Percentiles rank a stretch among this genome's conserved stretches.
Evolutionary conservation across 2,797 vertebrate species (phyloP).

Genomic region (Basileuterus tristriatus): DNA sequence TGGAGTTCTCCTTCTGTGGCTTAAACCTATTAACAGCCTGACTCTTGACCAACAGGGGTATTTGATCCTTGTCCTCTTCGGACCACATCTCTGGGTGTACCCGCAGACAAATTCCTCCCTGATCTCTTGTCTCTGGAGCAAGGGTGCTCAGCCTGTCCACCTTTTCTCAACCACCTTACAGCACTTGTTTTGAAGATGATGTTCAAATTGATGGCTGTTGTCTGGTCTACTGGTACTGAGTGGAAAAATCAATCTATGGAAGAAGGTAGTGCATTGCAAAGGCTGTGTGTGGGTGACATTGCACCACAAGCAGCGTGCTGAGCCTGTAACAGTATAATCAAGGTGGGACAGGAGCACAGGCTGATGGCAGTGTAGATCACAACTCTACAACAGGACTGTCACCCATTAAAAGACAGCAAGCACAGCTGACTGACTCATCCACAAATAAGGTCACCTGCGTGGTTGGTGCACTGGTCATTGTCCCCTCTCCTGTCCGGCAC

Average conservation of each 20-base stretch:
- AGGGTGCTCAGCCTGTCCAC: not conserved
- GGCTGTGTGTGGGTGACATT: not conserved
- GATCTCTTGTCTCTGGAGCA: not conserved
- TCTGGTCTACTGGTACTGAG: not conserved
- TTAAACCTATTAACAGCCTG: slow-evolving; percentile 50
- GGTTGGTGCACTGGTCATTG: not conserved
- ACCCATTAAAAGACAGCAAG: not conserved
- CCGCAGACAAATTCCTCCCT: not conserved
- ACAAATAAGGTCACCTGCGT: not conserved
- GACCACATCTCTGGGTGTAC: not conserved
- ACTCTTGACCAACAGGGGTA: slow-evolving; percentile 58
- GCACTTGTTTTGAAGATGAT: not conserved
- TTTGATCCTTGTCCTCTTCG: slow-evolving; percentile 31
- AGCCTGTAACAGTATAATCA: rapidly evolving
- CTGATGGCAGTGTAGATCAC: not conserved
- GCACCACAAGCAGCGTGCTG: not conserved
- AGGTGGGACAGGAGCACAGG: not conserved
- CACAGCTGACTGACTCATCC: not conserved
- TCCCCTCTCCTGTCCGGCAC: not conserved
- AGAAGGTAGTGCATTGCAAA: not conserved
- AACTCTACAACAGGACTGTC: not conserved
- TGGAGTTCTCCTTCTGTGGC: slow-evolving; percentile 19
- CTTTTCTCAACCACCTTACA: not conserved
- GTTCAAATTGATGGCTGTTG: not conserved
- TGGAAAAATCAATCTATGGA: not conserved